Base-by-base conservation (phyloP, 2,888 invertebrate species). In the Chymomyza caudatula region DNA sequence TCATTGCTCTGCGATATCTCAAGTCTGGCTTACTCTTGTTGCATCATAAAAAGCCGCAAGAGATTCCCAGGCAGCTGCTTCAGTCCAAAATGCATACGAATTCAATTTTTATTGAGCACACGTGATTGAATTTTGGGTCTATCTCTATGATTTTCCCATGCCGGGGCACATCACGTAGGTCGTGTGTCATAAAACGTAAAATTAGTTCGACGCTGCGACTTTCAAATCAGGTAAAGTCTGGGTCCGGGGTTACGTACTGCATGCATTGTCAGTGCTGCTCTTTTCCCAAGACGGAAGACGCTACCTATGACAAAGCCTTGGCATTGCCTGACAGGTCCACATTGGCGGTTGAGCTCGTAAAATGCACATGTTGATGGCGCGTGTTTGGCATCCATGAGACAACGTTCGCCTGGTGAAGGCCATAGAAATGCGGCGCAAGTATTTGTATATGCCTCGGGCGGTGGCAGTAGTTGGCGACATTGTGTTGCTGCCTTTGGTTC, bases 171-270 rank as follows among this genome's bases (percentile, higher is more conserved):
- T 65, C 82, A 82, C 82, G 82, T 82, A 86, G 74, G 58, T 66
- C 63, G 70, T 65, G 77, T 81, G 78, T 81, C 86, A 82, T 82
- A 82, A 86, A 82, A 81, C 71, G 82, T 86, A 84, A 81, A 82
- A 82, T 86, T 84, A 84, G 82, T 77, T 83, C 69, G 67, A 73
- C 78, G 67, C 55, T 42, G 69, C 69, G 67, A 71, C 64, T 65
- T 44, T 59, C 56, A 47, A 19, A 37, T 37, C 29, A 37, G 29
- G 29, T 37, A 37, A 37, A 13, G 11, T 37, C 29, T 37, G 29
- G 11, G 29, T 11, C 8, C 29, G 29, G 29, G 11, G 29, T 8
- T 37, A 37, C 29, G 29, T 37, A 37, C 29, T 37, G 29, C 29
- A 37, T 37, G 29, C 29, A 37, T 37, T 37, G 29, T 11, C 29